Base-by-base conservation (phyloP, 2,888 invertebrate species). In the Hirtodrosophila confusa region DNA sequence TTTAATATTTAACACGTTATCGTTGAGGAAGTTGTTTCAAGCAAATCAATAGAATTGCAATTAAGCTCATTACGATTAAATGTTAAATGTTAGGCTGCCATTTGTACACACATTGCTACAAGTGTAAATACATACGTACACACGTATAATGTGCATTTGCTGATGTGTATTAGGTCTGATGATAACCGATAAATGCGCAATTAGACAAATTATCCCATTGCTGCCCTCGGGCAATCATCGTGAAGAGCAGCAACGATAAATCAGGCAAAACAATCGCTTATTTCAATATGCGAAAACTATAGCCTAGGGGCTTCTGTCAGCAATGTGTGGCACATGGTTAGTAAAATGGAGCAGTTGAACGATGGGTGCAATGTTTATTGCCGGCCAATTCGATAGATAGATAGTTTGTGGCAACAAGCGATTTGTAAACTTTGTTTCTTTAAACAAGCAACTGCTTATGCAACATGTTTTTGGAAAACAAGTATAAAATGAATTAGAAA, bases 151-250 rank as follows among this genome's bases (percentile, higher is more conserved):
- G n/a, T n/a, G n/a, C n/a, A 3, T 37, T 24, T 8, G 8, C 27
- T 27, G 2, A 36, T 41, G n/a, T 36, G n/a, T 12, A 35, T 50
- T 41, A 23, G 39, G 40, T 6, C 43, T 27, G 44, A 60, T 67
- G 77, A 80, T 86, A 73, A 65, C 55, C 88, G 69, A 74, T 84
- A 86, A 80, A 76, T 88, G 84, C 64, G 63, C 88, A 86, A 86
- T 88, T 85, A 84, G 69, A 67, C 63, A 74, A 88, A 85, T 85
- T 85, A 86, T 72, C 56, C 78, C 64, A 67, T 54, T 62, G 65
- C 56, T 58, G 41, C 27, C 49, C 54, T 44, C 51, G 35, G 55
- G 54, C 69, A 58, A 55, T 45, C 58, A 65, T 45, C 50, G 27
- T 41, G 47, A 53, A 33, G 27, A 47, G 8, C 33, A 9, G 11